Evolutionary conservation across 92 coral and sea anemone species (phyloP), one percentile per base, ranked within the genome.

Genomic region (Diadumene lineata): DNA sequence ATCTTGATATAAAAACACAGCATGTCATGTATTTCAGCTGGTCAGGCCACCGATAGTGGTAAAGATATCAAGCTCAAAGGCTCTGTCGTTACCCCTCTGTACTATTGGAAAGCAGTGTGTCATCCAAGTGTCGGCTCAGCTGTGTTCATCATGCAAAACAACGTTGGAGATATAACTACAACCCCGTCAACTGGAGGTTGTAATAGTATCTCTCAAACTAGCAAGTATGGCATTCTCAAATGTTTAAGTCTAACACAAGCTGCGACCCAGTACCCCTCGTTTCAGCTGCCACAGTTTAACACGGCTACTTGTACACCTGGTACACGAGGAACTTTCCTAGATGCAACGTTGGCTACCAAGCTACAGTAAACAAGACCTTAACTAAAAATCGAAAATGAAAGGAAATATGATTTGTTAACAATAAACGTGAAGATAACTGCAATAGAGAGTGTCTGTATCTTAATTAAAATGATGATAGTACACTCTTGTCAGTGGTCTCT

Each of bases 91-190:
- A 23, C 60, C 19, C 60, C 60, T 53, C 21, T 15, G 24, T 53
- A 53, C 60, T 53, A 53, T 21, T 53, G 60, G 60, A 53, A 53
- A 21, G 60, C 60, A 15, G 24, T 53, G n/a, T 53, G 60, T 53
- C n/a, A 53, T 53, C 60, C 60, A 3, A 23, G 60, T 2, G 60
- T 53, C 18, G 60, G 60, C 18, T 53, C 60, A 6, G 19, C 19
- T 23, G 60, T 53, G 60, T 53, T 53, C 19, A 23, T 53, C 60
- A 23, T 23, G 10, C n/a, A 3, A 4, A 53, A 53, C 60, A 53
- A 53, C 60, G 19, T 53, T 21, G 60, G 60, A 4, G 60, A 53
- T 21, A 53, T 53, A 13, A 53, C n/a, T 21, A 53, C 60, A 53
- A 53, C 8, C 60, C n/a, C 10, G 60, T 6, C 13, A 4, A 53